Conservation (phyloP, 2,888 invertebrate species). For the Perithous albicinctus region DNA sequence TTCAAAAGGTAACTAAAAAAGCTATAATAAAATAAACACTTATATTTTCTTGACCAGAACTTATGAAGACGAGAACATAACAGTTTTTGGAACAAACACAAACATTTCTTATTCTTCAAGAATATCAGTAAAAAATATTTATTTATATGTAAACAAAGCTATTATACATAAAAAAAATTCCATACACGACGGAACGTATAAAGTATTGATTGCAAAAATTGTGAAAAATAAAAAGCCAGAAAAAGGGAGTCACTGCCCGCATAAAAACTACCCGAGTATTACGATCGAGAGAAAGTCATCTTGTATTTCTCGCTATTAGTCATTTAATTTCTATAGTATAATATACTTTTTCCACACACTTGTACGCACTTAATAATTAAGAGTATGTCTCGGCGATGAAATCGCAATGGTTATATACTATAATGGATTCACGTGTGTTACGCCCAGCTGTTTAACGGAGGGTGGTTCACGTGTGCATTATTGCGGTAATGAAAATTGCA, state of each 20-base stretch:
- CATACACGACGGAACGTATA: background rate
- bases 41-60: too few relatives aligned
- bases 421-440: conserved; percentile 19
- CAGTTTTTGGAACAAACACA: too few relatives aligned
- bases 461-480: background rate
- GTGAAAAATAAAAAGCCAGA: background rate
- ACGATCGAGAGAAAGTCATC: background rate
- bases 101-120: background rate
- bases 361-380: conserved; percentile 1
- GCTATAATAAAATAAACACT: too few relatives aligned
- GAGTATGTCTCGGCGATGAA: background rate
- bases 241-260: conserved; percentile 33
- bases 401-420: background rate
- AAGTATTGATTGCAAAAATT: background rate
- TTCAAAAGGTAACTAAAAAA: too few relatives aligned
- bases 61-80: too few relatives aligned
- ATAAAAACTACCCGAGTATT: background rate
- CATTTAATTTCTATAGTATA: background rate
- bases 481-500: conserved; percentile 40
- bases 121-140: too few relatives aligned
- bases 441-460: conserved; percentile 44
- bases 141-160: too few relatives aligned
- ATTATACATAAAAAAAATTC: background rate
- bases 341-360: background rate
- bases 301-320: background rate